Conservation (phyloP, 2,797 vertebrate species). For the Sciurus vulgaris region DNA sequence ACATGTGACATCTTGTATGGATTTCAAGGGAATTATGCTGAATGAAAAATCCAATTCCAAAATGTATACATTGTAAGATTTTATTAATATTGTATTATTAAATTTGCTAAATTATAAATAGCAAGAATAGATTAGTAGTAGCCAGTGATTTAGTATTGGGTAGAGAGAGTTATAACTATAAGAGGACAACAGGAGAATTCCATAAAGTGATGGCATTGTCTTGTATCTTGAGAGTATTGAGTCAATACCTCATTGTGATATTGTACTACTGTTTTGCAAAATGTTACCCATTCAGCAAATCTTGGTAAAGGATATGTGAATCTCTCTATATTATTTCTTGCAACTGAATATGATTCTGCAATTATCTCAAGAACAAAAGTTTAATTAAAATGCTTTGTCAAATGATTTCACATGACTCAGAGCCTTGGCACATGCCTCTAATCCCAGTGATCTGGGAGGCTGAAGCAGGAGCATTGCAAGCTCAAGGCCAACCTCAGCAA, state of each 20-base stretch:
- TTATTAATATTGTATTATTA: background rate
- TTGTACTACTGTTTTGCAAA: background rate
- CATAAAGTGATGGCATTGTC: background rate
- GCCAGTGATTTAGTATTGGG: background rate
- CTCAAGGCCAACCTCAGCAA: too few species aligned
- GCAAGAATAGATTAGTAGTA: background rate
- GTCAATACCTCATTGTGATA: background rate
- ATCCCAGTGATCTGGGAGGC: too few species aligned
- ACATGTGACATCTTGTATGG: background rate
- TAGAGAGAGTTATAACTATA: background rate
- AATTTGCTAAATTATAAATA: background rate
- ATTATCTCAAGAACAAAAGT: background rate
- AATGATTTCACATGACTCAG: background rate
- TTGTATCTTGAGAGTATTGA: background rate
- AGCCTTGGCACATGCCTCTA: too few species aligned
- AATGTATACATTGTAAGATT: background rate
- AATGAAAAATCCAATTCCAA: background rate
- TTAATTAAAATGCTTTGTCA: background rate
- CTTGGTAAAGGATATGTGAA: background rate
- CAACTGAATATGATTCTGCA: background rate
- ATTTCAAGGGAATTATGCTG: background rate
- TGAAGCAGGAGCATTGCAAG: too few species aligned
- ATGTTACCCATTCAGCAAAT: background rate
- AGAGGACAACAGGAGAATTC: background rate
- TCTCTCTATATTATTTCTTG: background rate